Conservation (phyloP, 2,888 invertebrate species). For the Drosophila aldrichi region DNA sequence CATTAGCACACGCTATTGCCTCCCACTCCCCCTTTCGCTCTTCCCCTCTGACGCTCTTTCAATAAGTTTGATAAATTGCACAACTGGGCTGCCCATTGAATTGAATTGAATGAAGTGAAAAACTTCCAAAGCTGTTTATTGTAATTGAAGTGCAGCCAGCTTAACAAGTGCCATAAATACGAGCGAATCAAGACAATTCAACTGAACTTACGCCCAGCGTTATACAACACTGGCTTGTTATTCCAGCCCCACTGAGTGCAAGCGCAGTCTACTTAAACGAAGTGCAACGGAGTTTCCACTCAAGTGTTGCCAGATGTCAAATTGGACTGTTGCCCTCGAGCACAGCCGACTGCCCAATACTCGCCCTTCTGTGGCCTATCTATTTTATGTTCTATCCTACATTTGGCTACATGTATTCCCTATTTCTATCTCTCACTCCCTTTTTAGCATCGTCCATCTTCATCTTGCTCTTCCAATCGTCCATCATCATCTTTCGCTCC, state of each 20-base stretch:
- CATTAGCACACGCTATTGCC: slow-evolving; percentile 45
- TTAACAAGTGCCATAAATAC: neutral
- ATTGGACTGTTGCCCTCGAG: neutral
- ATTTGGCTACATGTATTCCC: no score
- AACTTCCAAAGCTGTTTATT: neutral
- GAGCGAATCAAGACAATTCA: neutral
- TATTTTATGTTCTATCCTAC: no score
- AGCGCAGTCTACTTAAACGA: neutral
- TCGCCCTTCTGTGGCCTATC: neutral
- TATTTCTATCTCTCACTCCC: neutral
- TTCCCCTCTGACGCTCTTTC: no score
- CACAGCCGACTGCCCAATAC: neutral
- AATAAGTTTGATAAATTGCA: slow-evolving; percentile 8
- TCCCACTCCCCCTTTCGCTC: neutral
- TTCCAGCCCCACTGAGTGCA: neutral
- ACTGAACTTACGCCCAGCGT: neutral
- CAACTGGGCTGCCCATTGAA: neutral
- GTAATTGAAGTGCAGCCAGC: neutral
- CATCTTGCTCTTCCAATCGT: no score
- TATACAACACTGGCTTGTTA: slow-evolving; percentile 1
- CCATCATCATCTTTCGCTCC: neutral
- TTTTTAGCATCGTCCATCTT: neutral
- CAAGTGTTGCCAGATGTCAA: neutral
- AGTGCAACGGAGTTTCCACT: neutral
- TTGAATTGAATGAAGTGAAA: neutral